Conservation (phyloP, 37 sponge, comb jelly and placozoan genomes). For the Cladorhizidae sp. region DNA sequence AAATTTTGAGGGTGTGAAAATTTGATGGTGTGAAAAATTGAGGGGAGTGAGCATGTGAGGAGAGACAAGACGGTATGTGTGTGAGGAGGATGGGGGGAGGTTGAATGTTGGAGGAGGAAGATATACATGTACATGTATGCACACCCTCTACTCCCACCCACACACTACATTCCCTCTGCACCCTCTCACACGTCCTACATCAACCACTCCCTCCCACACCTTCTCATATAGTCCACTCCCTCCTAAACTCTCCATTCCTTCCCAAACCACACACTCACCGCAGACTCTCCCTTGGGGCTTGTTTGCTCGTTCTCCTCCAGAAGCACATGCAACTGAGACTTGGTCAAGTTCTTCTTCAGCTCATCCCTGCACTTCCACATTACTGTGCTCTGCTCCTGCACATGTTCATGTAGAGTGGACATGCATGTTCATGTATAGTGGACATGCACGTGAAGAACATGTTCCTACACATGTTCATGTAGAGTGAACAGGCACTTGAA, state of each 20-base stretch:
- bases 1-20: no score
- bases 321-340: slow-evolving; percentile 48
- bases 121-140: no score
- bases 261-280: slow-evolving; percentile 19
- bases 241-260: not conserved
- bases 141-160: not conserved
- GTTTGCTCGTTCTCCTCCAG: slow-evolving; percentile 72
- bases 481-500: no score
- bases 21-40: no score
- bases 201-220: no score
- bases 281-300: slow-evolving; percentile 74
- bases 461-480: no score
- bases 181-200: no score
- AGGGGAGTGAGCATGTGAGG: no score
- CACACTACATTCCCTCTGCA: not conserved
- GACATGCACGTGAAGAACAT: not conserved
- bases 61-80: no score
- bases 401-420: not conserved
- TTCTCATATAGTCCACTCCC: no score
- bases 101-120: no score
- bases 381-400: slow-evolving; percentile 79
- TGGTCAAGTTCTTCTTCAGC: slow-evolving; percentile 49
- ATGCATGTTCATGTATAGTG: slow-evolving; percentile 2
- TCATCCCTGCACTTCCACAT: slow-evolving; percentile 79
- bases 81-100: no score